These are phyloP conservation scores for Stegastes partitus DNA, from an alignment of 2,113 vertebrate species.

Conservation along the genomic window DNA sequence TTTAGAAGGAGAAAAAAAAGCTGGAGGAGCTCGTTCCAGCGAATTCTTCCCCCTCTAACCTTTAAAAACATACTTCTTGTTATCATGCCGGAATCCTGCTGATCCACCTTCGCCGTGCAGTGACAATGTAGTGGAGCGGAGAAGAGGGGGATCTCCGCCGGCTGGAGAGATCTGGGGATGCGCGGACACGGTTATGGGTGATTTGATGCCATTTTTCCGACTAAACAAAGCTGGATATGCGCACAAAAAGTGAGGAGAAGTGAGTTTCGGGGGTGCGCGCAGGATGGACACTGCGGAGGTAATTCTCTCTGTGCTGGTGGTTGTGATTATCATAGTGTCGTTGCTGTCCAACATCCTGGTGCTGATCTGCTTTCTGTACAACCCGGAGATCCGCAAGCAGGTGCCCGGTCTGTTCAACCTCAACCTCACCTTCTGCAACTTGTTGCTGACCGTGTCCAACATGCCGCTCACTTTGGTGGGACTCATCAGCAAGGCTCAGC, in stretches of 20 bases:
- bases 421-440: slow-evolving; percentile 97
- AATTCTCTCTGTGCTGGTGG: slow-evolving; percentile 89
- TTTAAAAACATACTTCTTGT: slow-evolving; percentile 55
- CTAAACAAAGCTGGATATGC: slow-evolving; percentile 66
- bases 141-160: slow-evolving; percentile 60
- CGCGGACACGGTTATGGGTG: slow-evolving; percentile 74
- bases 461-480: slow-evolving; percentile 97
- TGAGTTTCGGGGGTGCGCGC: slow-evolving; percentile 74
- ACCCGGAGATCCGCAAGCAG: slow-evolving; percentile 95
- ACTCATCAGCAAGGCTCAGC: slow-evolving; percentile 89
- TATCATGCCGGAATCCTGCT: slow-evolving; percentile 53
- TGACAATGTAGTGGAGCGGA: slow-evolving; percentile 82
- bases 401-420: slow-evolving; percentile 96
- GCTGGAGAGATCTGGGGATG: slow-evolving; percentile 61
- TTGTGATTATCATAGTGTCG: slow-evolving; percentile 92
- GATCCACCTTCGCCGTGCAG: slow-evolving; percentile 58
- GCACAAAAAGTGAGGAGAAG: slow-evolving; percentile 66
- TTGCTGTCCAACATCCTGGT: slow-evolving; percentile 98
- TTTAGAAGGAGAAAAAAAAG: slow-evolving; percentile 20
- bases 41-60: neutral
- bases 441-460: slow-evolving; percentile 94
- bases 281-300: slow-evolving; percentile 94
- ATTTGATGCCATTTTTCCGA: slow-evolving; percentile 58
- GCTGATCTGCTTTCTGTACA: slow-evolving; percentile 96
- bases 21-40: neutral